Conservation (phyloP, 2,888 invertebrate species). For the Aspidapion aeneum region DNA sequence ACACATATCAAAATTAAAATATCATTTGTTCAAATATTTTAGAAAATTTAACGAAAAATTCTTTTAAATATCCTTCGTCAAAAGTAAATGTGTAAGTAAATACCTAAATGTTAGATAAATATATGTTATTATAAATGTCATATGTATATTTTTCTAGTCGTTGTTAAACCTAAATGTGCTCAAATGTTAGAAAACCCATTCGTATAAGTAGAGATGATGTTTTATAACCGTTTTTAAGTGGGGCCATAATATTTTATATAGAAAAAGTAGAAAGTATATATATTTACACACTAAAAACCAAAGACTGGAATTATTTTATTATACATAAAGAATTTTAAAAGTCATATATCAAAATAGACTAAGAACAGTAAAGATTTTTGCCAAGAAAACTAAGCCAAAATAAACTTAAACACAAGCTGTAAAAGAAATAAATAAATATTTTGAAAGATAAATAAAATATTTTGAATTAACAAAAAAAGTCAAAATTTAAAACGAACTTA, state of each 20-base stretch:
- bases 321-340: too few species aligned
- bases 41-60: too few species aligned
- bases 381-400: slow-evolving; percentile 6
- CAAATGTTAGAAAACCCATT: slow-evolving; percentile 38
- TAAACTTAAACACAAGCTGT: slow-evolving; percentile 13
- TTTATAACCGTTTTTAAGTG: slow-evolving; percentile 28
- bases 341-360: slow-evolving; percentile 6
- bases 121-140: not conserved
- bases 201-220: slow-evolving; percentile 30
- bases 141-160: not conserved
- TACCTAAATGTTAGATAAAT: too few species aligned
- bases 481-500: too few species aligned
- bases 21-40: not conserved
- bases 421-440: too few species aligned
- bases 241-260: slow-evolving; percentile 31
- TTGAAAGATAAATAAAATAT: too few species aligned
- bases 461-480: too few species aligned
- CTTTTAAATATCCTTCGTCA: too few species aligned
- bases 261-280: not conserved
- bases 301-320: not conserved
- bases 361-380: slow-evolving; percentile 12
- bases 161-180: slow-evolving; percentile 36
- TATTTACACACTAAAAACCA: not conserved
- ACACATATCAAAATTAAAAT: not conserved
- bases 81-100: too few species aligned